phyloP scores from a whole-genome alignment of 37 sponge, comb jelly and placozoan genomes.

The Bolinopsis microptera region DNA sequence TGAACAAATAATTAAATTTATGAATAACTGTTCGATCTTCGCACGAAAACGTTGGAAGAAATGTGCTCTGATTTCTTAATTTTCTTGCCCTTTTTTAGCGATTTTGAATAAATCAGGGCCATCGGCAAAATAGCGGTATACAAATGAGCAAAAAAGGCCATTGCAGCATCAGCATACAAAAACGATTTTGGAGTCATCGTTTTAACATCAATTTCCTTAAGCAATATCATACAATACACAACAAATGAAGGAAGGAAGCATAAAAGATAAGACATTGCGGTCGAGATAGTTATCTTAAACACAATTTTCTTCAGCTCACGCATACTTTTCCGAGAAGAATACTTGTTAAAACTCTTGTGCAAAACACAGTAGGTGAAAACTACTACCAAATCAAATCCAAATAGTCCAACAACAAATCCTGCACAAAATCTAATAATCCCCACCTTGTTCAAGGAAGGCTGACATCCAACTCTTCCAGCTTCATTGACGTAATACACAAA shows the following conservation, averaged over 20 bases:
- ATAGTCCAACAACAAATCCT: background rate
- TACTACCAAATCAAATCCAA: background rate
- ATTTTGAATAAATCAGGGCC: constrained; percentile 25
- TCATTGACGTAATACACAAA: background rate
- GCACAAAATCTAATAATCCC: background rate
- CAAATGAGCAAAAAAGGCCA: constrained; percentile 25
- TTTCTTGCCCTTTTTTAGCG: background rate
- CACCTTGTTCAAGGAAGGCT: background rate
- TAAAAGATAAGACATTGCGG: background rate
- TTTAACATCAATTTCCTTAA: background rate
- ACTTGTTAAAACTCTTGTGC: background rate
- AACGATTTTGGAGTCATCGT: background rate
- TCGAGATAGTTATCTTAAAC: background rate
- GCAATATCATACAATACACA: background rate
- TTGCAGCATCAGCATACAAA: background rate
- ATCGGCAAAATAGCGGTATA: constrained; percentile 31
- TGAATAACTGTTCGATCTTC: background rate
- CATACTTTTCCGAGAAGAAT: background rate
- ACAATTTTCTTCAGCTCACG: constrained; percentile 29
- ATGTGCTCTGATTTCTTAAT: background rate
- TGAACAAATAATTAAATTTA: too few relatives aligned
- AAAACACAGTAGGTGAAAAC: background rate
- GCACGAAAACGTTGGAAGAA: background rate
- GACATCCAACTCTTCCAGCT: constrained; percentile 34
- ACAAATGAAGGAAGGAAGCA: background rate